Evolutionary conservation across 2,113 vertebrate genomes (phyloP).

Genomic region (Hemichromis elongatus): DNA sequence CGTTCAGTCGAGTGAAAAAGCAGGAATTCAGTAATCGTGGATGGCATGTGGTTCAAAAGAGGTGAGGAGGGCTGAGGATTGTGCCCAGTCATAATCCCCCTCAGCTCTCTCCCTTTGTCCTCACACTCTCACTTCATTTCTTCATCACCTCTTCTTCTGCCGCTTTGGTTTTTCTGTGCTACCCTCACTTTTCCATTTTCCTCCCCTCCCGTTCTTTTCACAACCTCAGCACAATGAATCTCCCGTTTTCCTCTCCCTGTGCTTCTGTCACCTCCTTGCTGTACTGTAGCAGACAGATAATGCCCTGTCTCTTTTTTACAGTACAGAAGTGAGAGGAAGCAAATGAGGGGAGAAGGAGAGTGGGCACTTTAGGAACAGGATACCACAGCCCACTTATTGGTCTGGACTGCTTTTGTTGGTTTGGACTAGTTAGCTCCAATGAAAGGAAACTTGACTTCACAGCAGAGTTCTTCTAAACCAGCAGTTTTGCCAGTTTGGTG

Average conservation of each 20-base stretch:
- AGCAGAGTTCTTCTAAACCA: neutral
- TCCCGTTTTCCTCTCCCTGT: neutral
- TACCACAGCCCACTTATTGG: neutral
- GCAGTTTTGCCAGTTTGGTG: neutral
- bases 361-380: neutral
- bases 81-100: neutral
- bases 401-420: neutral
- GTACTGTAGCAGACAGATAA: neutral
- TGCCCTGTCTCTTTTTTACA: neutral
- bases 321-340: neutral
- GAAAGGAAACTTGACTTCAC: neutral
- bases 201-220: neutral
- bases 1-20: neutral
- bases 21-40: constrained; percentile 23
- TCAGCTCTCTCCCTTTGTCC: neutral
- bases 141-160: neutral
- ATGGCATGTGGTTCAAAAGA: neutral
- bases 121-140: neutral
- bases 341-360: neutral
- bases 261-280: neutral
- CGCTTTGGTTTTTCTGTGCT: neutral
- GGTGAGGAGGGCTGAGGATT: neutral
- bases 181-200: neutral
- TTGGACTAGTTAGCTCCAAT: neutral
- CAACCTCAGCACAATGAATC: neutral